Evolutionary conservation across 2,888 invertebrate species (phyloP), one percentile per base, ranked within the genome.

Genomic region (Dioctria rufipes): DNA sequence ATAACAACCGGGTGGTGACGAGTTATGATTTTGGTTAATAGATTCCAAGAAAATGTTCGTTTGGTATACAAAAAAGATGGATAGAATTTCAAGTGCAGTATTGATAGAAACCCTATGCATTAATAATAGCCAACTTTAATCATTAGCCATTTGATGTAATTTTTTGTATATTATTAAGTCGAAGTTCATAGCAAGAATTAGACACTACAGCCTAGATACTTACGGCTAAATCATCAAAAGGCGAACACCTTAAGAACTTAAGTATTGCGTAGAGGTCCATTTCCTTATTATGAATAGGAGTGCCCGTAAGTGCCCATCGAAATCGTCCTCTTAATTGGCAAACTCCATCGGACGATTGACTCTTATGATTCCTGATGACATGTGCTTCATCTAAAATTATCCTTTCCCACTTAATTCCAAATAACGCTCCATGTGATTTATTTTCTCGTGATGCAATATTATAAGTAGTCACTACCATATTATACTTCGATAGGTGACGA

Each of bases 381-480:
- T 99, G 98, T 0, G 96, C 98, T 90, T 99, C 98, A 89, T 99
- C 25, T 25, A 25, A 25, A 25, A 25, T 25, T 25, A 25, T 25
- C 25, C 25, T 25, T 25, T 25, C 25, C 25, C 25, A 25, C 25
- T 25, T 25, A 25, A 25, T 25, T 25, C 25, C 25, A 25, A 25
- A 25, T 25, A 25, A 25, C 25, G 25, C 25, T 25, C 25, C 25
- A 25, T 25, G 25, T 25, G 25, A 25, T 25, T 25, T 25, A 25
- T 25, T 25, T 25, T 25, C 25, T 25, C 25, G 25, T 25, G 25
- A 25, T 25, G 25, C 25, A 78, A 96, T 92, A 66, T 94, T 93
- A 86, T 98, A 98, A 0, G 98, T 98, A 11, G 98, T 98, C 61
- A 98, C 90, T 0, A 98, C 97, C 0, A 98, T 89, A 88, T 98